Conservation (phyloP, 2,797 vertebrate species). For the Pangasius macronema region DNA sequence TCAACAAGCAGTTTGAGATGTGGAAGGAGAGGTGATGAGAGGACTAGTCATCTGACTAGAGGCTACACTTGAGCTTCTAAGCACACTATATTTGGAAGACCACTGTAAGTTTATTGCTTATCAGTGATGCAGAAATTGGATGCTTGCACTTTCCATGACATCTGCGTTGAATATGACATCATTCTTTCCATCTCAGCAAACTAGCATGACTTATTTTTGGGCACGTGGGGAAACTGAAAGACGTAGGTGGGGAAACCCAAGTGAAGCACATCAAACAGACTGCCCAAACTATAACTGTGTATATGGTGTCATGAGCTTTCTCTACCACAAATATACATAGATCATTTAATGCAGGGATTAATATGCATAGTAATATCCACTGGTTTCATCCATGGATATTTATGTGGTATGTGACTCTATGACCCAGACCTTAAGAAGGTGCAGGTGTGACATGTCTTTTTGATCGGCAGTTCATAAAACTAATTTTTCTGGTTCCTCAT, state of each 20-base stretch:
- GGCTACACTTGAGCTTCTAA: conserved; percentile 57
- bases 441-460: background rate
- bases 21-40: conserved; percentile 6
- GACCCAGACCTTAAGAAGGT: conserved; percentile 1
- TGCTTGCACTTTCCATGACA: conserved; percentile 73
- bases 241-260: conserved; percentile 64
- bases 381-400: background rate
- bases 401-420: conserved; percentile 13
- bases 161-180: conserved; percentile 71
- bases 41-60: conserved; percentile 24
- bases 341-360: background rate
- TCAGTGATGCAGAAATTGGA: conserved; percentile 74
- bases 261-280: background rate
- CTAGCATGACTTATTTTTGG: conserved; percentile 71
- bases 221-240: conserved; percentile 71
- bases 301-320: background rate
- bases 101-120: conserved; percentile 73
- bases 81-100: conserved; percentile 69
- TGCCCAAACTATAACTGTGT: background rate
- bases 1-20: conserved; percentile 21
- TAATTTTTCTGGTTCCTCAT: conserved; percentile 54
- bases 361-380: conserved; percentile 5
- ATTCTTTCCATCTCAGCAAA: conserved; percentile 68
- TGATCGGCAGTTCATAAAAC: conserved; percentile 45
- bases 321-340: background rate